phyloP scores from a whole-genome alignment of 2,888 invertebrate species.

The Boloria euphrosyne region DNA sequence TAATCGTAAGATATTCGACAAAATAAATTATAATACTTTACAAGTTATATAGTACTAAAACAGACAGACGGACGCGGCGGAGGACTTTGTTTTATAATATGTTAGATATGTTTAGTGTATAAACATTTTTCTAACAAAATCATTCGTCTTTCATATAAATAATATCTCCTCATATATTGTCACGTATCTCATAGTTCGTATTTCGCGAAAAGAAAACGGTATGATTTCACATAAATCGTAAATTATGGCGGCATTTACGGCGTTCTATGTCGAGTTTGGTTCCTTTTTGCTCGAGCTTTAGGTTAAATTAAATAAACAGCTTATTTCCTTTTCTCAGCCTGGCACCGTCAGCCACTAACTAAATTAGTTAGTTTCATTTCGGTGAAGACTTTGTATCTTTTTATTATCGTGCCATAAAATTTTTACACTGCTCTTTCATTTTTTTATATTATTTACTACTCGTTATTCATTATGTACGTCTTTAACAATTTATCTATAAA shows the following conservation, averaged over 20 bases:
- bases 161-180: neutral
- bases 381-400: neutral
- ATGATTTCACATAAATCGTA: constrained; percentile 17
- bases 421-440: neutral
- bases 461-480: no score
- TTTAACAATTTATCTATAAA: no score
- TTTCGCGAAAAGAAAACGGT: constrained; percentile 7
- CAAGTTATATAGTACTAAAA: no score
- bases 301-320: constrained; percentile 29
- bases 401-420: constrained; percentile 3
- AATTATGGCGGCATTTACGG: constrained; percentile 21
- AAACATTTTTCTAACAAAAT: neutral
- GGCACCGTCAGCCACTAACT: constrained; percentile 16
- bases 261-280: constrained; percentile 15
- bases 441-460: neutral
- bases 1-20: no score
- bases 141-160: neutral
- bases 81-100: no score
- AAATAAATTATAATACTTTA: no score
- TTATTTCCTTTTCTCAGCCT: constrained; percentile 24
- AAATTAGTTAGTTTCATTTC: constrained; percentile 16
- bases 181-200: neutral
- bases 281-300: constrained; percentile 20
- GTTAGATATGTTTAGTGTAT: no score
- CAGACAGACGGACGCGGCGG: no score